Evolutionary conservation across 2,888 invertebrate genomes (phyloP), one percentile per base, ranked within the genome.

Genomic region (Melieria omissa): DNA sequence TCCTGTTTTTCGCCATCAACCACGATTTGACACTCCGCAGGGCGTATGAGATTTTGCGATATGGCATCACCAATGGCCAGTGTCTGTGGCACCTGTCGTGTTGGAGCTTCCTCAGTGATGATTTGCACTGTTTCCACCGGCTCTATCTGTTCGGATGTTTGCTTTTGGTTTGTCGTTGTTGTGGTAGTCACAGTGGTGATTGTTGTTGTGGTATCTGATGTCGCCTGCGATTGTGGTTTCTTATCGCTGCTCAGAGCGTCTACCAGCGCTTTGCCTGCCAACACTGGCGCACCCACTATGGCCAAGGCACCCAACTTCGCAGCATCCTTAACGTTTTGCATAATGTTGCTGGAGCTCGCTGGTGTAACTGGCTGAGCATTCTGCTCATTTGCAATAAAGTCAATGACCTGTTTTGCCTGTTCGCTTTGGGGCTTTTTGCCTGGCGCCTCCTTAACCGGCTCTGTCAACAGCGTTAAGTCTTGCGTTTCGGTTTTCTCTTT

Each of bases 231-330:
- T 9, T 9, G 12, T 4, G 12, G 12, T 75, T n/a, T 74, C 5
- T 86, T 76, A 71, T 90, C 79, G 45, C 74, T 88, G 85, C 93
- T 93, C 0, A 96, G 91, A 6, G 95, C 95, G 86, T 96, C 93
- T 4, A 92, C 91, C 14, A 95, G 91, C 57, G 94, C 94, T 88
- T 95, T 94, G 45, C 96, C 97, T 49, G 97, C 97, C 71, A 97
- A 85, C 41, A 96, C 91, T 4, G 98, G 97, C 14, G 95, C 95
- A 45, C 94, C 95, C 6, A 97, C 90, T 46, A 97, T 90, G 29
- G 96, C 96, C 75, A 98, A 88, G 1, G 97, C 88, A 2, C 97
- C 97, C 84, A 94, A 89, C 82, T 95, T 95, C 0, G 95, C 93
- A 12, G 96, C 97, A 80, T 95, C 89, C 78, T 82, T 83, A 0